Conservation (phyloP, 2,113 vertebrate genomes). For the Sinocyclocheilus grahami region DNA sequence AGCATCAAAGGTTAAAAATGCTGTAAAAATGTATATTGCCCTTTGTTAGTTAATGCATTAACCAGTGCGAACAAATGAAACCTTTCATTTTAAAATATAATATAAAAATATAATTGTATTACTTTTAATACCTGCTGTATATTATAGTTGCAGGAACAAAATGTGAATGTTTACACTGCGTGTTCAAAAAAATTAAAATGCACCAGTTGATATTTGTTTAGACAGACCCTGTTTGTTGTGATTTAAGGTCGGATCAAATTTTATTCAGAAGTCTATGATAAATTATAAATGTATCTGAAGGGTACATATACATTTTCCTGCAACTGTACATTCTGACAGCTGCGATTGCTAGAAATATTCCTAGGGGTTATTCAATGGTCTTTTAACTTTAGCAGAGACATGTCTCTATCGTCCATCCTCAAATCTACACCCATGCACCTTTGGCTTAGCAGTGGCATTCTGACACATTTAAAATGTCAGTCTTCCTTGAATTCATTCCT, state of each 20-base stretch:
- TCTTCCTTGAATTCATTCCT: conserved; percentile 8
- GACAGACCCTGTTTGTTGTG: background rate
- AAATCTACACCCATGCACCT: background rate
- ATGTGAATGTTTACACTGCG: background rate
- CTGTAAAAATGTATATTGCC: background rate
- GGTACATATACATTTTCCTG: background rate
- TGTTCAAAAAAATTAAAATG: background rate
- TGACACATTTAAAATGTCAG: conserved; percentile 19
- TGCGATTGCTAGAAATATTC: background rate
- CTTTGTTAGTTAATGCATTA: background rate
- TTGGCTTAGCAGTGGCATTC: background rate
- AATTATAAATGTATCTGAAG: background rate
- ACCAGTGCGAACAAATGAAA: background rate
- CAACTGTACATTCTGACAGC: conserved; percentile 4
- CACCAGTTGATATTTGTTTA: background rate
- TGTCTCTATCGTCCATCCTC: background rate
- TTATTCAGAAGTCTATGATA: background rate
- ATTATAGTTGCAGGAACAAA: background rate
- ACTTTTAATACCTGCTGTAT: background rate
- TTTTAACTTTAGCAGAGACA: background rate
- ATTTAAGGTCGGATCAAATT: background rate
- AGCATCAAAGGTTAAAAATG: background rate
- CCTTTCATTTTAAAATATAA: background rate
- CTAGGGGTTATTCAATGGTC: background rate
- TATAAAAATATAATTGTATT: background rate